Conservation (phyloP, 2,888 invertebrate genomes). For the Diloba caeruleocephala region DNA sequence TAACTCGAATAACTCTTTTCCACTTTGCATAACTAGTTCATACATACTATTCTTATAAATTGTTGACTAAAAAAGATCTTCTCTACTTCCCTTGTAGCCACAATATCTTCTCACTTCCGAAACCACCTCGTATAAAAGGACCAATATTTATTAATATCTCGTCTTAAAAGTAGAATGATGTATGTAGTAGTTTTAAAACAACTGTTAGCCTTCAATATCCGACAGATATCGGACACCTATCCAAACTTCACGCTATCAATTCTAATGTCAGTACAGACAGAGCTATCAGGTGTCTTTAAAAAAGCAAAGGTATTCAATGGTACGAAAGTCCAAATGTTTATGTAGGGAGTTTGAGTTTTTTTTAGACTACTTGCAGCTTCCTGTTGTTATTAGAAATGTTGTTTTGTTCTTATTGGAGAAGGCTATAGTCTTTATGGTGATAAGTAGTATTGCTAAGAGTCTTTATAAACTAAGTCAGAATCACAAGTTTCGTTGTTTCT, state of each 20-base stretch:
- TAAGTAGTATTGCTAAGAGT: no score
- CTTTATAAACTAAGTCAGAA: no score
- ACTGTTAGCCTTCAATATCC: constrained; percentile 20
- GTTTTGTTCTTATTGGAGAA: constrained; percentile 3
- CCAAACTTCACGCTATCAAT: constrained; percentile 45
- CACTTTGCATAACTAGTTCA: no score
- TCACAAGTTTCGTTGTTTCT: no score
- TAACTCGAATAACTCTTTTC: no score
- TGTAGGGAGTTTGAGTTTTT: constrained; percentile 46
- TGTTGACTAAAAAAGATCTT: no score
- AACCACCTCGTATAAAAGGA: constrained; percentile 2
- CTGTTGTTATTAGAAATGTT: constrained; percentile 52
- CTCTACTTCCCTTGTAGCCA: no score
- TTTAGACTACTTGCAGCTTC: constrained; percentile 66
- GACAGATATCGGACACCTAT: constrained; percentile 43
- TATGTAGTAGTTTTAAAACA: constrained; percentile 27
- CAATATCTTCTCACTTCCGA: no score
- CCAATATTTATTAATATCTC: background rate
- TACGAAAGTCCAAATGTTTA: constrained; percentile 51
- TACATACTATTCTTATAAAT: no score
- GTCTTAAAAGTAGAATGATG: background rate
- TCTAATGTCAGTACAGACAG: constrained; percentile 22
- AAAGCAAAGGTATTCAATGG: constrained; percentile 43
- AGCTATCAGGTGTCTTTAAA: constrained; percentile 42
- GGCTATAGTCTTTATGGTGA: background rate